Evolutionary conservation across 2,113 vertebrate species (phyloP), one percentile per base, ranked within the genome.

Genomic region (Thomomys bottae): DNA sequence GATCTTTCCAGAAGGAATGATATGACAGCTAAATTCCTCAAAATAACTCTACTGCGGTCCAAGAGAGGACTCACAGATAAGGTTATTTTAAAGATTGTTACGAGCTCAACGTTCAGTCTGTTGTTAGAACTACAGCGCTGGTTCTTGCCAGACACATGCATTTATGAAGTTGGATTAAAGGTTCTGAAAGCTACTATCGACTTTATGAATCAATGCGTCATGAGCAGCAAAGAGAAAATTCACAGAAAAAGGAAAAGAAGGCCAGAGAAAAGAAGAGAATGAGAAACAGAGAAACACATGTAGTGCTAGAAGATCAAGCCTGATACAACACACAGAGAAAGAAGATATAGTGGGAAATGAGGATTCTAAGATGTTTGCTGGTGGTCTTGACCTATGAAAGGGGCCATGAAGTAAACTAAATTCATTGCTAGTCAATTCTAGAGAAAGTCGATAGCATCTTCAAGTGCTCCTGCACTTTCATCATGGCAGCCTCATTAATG

Each of bases 401-500:
- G 3, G 54, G 32, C 20, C 63, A 32, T 9, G 26, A 77, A 84
- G 64, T 54, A 77, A 92, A 88, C 45, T 11, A 82, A 82, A 45
- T 34, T 83, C 38, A 45, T 21, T 61, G 57, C 59, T 82, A 76
- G 15, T 2, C 26, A 76, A 84, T 10, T 28, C 73, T 70, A 5
- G 80, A 94, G 71, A 78, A 91, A 93, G 93, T 67, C 77, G 45
- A 91, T 63, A 93, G 64, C n/a, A 72, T 57, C 64, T 38, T 90
- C 26, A 49, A 66, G 84, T 61, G 66, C 84, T 68, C 77, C 49
- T 7, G 32, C 4, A 40, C 8, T 42, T 59, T 79, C 20, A 32
- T 70, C 8, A 6, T 54, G 67, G 36, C 5, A n/a, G 12, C 38
- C 68, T 59, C 72, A 68, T 42, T 88, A 88, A 95, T 92, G 87